Percentiles rank a stretch among this genome's conserved stretches.
phyloP scores from a whole-genome alignment of 2,113 vertebrate genomes.

The Psilopogon haemacephalus region DNA sequence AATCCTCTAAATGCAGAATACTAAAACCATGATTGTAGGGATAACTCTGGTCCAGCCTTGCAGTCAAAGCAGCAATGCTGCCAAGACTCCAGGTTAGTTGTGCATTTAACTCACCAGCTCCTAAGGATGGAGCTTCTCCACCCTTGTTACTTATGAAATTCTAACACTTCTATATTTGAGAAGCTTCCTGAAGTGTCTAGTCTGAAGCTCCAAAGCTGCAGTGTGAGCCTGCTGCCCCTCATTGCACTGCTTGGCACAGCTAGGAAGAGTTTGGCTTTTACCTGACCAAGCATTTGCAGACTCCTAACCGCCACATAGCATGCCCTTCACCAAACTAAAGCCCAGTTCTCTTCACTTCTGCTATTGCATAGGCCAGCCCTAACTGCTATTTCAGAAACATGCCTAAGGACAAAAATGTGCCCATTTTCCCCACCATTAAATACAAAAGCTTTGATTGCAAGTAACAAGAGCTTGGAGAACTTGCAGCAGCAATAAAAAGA shows the following conservation, averaged over 20 bases:
- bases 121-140: background rate
- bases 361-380: background rate
- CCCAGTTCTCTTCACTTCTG: background rate
- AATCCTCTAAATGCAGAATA: background rate
- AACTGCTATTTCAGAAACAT: background rate
- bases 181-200: background rate
- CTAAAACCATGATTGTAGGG: background rate
- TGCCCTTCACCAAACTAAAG: background rate
- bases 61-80: background rate
- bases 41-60: background rate
- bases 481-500: background rate
- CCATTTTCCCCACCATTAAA: background rate
- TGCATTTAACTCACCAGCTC: background rate
- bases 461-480: background rate
- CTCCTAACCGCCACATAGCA: background rate
- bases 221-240: accelerated
- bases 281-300: background rate
- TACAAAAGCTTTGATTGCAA: background rate
- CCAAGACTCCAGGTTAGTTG: background rate
- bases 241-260: background rate
- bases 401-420: background rate
- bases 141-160: background rate
- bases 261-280: background rate
- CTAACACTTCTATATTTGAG: background rate
- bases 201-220: background rate